phyloP scores from a whole-genome alignment of 2,888 invertebrate genomes.

The Cheilosia vulpina region DNA sequence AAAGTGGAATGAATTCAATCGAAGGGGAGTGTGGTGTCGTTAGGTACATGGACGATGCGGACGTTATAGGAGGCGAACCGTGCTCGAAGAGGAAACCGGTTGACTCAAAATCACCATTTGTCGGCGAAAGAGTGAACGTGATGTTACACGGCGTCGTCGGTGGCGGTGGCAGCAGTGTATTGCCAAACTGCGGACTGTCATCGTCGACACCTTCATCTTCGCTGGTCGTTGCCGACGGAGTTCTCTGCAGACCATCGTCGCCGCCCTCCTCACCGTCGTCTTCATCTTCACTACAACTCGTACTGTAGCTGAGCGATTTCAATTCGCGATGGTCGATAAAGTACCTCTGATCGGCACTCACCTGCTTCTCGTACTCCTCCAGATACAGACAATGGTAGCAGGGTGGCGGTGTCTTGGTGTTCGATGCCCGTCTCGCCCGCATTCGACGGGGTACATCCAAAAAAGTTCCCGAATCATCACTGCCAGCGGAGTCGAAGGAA shows the following conservation, averaged over 20 bases:
- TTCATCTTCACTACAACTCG: conserved; percentile 84
- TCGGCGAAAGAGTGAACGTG: conserved; percentile 87
- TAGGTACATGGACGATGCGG: conserved; percentile 80
- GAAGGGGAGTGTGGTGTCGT: conserved; percentile 76
- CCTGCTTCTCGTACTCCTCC: conserved; percentile 88
- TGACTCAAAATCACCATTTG: conserved; percentile 83
- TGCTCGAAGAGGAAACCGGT: conserved; percentile 81
- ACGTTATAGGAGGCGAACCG: conserved; percentile 82
- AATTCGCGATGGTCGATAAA: conserved; percentile 81
- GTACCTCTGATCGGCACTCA: conserved; percentile 82
- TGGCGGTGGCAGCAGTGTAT: conserved; percentile 83
- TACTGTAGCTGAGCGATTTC: conserved; percentile 84
- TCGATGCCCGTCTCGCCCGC: conserved; percentile 87
- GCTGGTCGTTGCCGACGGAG: conserved; percentile 81
- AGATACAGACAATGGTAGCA: conserved; percentile 91
- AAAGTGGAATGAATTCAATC: conserved; percentile 80
- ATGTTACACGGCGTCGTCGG: conserved; percentile 85
- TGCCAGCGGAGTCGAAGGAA: conserved; percentile 90
- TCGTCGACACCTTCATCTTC: conserved; percentile 84
- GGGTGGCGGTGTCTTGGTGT: conserved; percentile 87
- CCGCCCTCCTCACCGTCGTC: conserved; percentile 81
- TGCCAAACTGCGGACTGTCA: conserved; percentile 83
- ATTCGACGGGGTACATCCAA: conserved; percentile 87
- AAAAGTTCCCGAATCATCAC: conserved; percentile 86
- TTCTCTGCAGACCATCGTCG: conserved; percentile 77